phyloP scores from a whole-genome alignment of 2,113 vertebrate species.

The Labeo catla region DNA sequence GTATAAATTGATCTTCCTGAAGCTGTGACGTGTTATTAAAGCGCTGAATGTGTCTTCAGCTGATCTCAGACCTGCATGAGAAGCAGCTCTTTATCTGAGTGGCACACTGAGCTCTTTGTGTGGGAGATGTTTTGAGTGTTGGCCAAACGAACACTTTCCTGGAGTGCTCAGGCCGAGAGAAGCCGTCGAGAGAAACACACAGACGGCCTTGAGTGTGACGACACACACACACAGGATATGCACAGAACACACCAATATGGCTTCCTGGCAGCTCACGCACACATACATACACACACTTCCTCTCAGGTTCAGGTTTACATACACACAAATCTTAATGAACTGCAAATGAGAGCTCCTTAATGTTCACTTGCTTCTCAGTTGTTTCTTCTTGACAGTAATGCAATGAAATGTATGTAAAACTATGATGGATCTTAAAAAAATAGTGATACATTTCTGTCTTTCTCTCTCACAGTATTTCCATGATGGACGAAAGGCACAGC shows the following conservation, averaged over 20 bases:
- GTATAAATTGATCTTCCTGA: neutral
- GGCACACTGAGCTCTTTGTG: conserved; percentile 8
- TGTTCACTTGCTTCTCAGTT: neutral
- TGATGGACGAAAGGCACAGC: conserved; percentile 95
- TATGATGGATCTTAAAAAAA: neutral
- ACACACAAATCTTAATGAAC: neutral
- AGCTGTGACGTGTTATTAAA: neutral
- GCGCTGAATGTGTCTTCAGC: neutral
- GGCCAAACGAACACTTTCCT: conserved; percentile 26
- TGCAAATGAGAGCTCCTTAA: neutral
- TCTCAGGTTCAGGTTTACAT: neutral
- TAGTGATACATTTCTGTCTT: neutral
- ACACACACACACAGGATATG: conserved; percentile 14
- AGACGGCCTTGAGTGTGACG: conserved; percentile 41
- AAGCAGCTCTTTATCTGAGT: conserved; percentile 1
- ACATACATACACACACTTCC: neutral
- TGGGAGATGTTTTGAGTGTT: neutral
- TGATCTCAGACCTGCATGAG: conserved; percentile 30
- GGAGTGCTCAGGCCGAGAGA: conserved; percentile 31
- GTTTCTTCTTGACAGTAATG: neutral
- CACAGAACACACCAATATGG: neutral
- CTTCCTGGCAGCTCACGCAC: neutral
- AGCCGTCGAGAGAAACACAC: conserved; percentile 55
- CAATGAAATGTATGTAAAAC: neutral
- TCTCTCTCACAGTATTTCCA: conserved; percentile 86